phyloP scores from a whole-genome alignment of 2,888 invertebrate genomes.

The Andrena chrysosceles region DNA sequence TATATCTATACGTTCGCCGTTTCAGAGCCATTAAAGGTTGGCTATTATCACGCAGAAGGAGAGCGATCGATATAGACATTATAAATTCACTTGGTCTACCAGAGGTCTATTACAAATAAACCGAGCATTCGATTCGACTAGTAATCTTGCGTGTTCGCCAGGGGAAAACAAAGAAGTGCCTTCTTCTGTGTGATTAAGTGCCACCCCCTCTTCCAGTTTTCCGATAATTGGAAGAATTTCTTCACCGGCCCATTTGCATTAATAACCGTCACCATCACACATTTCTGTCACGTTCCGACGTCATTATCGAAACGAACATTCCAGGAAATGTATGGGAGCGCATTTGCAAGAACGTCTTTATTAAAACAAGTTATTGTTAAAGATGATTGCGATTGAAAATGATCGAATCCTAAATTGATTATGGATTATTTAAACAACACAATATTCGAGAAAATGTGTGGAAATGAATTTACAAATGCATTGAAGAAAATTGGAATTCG shows the following conservation, averaged over 20 bases:
- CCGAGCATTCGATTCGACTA: constrained; percentile 23
- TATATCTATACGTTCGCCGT: too few species aligned
- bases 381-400: neutral
- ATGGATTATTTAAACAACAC: too few species aligned
- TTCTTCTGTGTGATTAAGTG: constrained; percentile 49
- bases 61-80: constrained; percentile 50
- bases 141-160: constrained; percentile 62
- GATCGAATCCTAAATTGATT: neutral
- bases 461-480: too few species aligned
- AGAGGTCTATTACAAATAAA: constrained; percentile 51
- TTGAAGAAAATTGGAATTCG: too few species aligned
- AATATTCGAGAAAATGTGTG: too few species aligned
- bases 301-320: constrained; percentile 19
- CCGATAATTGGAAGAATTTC: constrained; percentile 66
- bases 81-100: constrained; percentile 52
- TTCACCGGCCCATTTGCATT: constrained; percentile 54
- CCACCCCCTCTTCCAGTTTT: constrained; percentile 39
- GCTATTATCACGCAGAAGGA: too few species aligned
- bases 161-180: constrained; percentile 41
- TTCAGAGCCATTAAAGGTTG: too few species aligned
- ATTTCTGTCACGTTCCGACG: constrained; percentile 50
- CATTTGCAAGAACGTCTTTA: neutral
- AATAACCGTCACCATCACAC: constrained; percentile 49
- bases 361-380: too few species aligned
- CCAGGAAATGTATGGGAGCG: neutral